Percentiles rank a stretch among this genome's conserved stretches.
phyloP scores from a whole-genome alignment of 2,888 invertebrate species.

The Catotricha subobsoleta region DNA sequence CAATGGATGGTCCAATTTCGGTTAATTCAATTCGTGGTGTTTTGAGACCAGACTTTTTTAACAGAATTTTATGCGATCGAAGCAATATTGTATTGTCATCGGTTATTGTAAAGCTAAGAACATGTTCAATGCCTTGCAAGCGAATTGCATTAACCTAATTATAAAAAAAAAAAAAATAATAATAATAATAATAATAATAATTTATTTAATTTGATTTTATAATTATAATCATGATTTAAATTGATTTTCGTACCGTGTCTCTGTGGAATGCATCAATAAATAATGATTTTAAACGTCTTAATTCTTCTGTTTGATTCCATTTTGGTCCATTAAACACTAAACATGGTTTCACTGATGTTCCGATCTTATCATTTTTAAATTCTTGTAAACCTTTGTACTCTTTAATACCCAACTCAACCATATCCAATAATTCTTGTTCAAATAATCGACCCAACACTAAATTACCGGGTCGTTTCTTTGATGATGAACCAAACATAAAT shows the following conservation, averaged over 20 bases:
- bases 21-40: constrained; percentile 81
- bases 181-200: too few species aligned
- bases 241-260: constrained; percentile 35
- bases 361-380: constrained; percentile 59
- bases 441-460: constrained; percentile 75
- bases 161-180: neutral
- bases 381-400: constrained; percentile 60
- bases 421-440: constrained; percentile 80
- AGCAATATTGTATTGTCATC: constrained; percentile 60
- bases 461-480: constrained; percentile 90
- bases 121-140: constrained; percentile 86
- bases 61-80: constrained; percentile 55
- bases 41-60: constrained; percentile 82
- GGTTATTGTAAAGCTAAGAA: constrained; percentile 70
- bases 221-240: neutral
- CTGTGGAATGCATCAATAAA: constrained; percentile 86
- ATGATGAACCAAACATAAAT: constrained; percentile 80
- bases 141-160: constrained; percentile 55
- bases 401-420: constrained; percentile 88
- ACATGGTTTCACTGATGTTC: constrained; percentile 75
- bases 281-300: constrained; percentile 69
- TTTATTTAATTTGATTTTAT: neutral
- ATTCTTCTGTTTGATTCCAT: constrained; percentile 68
- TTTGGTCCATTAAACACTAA: constrained; percentile 79
- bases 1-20: constrained; percentile 86